phyloP scores from a whole-genome alignment of 1,140 invertebrate species.

The Aphidius ervi region DNA sequence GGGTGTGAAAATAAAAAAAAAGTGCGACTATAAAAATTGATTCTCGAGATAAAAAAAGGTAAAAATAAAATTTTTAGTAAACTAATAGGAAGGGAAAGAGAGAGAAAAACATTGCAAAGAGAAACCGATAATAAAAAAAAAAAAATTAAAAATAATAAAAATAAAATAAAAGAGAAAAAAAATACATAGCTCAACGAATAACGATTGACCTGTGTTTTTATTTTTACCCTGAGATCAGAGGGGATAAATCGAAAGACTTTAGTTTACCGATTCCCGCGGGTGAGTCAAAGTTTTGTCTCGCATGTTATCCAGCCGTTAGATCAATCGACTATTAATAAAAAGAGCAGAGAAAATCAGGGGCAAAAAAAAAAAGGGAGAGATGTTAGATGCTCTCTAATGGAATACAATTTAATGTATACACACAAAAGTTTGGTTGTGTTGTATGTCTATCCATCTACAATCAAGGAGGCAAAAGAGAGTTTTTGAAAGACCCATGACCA shows the following conservation, averaged over 20 bases:
- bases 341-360: constrained; percentile 14
- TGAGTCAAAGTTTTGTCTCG: constrained; percentile 29
- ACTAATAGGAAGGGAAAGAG: not conserved
- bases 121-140: not conserved
- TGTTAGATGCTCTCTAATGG: constrained; percentile 12
- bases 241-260: constrained; percentile 17
- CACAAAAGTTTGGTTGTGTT: too few species aligned
- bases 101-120: not conserved
- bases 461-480: constrained; percentile 4
- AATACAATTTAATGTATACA: constrained; percentile 6
- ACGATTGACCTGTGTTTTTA: not conserved
- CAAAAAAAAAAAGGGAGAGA: constrained; percentile 15
- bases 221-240: constrained; percentile 21
- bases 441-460: not conserved
- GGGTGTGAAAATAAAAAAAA: not conserved
- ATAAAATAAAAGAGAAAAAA: not conserved
- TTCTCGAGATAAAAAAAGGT: constrained; percentile 3
- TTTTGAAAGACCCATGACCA: constrained; percentile 21
- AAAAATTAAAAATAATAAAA: not conserved
- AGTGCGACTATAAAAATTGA: constrained; percentile 5
- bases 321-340: constrained; percentile 44
- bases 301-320: constrained; percentile 46
- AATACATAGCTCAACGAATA: not conserved
- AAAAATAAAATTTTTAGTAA: not conserved
- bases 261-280: constrained; percentile 9